These are phyloP conservation scores for Branchipolynoe longqiensis DNA, from an alignment of 2,888 invertebrate genomes.

Conservation along the genomic window DNA sequence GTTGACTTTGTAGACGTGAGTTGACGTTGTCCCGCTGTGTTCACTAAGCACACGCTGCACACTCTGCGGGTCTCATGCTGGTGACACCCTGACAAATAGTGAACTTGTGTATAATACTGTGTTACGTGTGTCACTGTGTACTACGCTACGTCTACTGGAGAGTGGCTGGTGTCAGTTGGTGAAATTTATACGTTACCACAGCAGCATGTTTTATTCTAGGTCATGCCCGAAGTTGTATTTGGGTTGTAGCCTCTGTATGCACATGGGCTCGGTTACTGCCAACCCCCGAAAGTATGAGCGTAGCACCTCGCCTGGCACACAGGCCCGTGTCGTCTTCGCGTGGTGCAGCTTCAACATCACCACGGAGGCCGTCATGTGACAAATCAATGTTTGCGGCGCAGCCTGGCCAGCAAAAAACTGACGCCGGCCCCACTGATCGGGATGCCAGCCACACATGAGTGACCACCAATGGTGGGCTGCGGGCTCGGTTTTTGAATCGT, in stretches of 20 bases:
- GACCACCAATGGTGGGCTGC: slow-evolving; percentile 14
- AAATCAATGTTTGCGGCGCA: slow-evolving; percentile 36
- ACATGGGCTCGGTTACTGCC: slow-evolving; percentile 1
- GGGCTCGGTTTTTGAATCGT: slow-evolving; percentile 7
- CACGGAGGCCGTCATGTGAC: slow-evolving; percentile 6
- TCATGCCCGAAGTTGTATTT: neutral
- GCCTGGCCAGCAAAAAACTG: neutral
- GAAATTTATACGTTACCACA: slow-evolving; percentile 31
- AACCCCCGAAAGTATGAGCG: neutral
- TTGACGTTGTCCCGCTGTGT: too few relatives aligned
- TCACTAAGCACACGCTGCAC: too few relatives aligned
- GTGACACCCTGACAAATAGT: too few relatives aligned
- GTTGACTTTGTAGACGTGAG: too few relatives aligned
- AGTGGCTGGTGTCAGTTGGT: neutral
- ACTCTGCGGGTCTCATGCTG: too few relatives aligned
- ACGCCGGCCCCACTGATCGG: neutral
- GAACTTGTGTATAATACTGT: too few relatives aligned
- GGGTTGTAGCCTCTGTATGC: neutral
- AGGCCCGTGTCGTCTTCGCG: neutral
- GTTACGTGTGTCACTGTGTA: too few relatives aligned
- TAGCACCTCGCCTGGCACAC: neutral
- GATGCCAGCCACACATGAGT: slow-evolving; percentile 26
- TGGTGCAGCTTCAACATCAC: neutral
- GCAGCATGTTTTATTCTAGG: neutral
- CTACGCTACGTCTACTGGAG: neutral